These are phyloP conservation scores for Apus apus DNA, from an alignment of 2,113 vertebrate genomes.

Conservation along the genomic window DNA sequence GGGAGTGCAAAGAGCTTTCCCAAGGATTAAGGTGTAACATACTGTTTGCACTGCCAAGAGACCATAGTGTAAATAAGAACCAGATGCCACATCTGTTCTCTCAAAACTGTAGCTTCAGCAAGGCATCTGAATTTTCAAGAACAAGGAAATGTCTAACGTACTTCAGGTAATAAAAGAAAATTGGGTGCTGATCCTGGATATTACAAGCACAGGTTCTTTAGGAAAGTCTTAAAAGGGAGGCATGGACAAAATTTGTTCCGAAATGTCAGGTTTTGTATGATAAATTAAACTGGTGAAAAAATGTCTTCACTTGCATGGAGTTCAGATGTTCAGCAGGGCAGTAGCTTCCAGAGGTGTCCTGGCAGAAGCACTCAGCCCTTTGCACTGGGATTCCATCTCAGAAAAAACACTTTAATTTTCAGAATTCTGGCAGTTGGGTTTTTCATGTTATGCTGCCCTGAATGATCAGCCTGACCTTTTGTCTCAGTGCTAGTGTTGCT, in stretches of 20 bases:
- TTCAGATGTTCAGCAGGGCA: not conserved
- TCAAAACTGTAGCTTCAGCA: not conserved
- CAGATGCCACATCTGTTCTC: not conserved
- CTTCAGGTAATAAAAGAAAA: not conserved
- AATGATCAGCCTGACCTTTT: not conserved
- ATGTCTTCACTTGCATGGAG: not conserved
- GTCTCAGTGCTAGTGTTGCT: not conserved
- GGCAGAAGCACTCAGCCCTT: not conserved
- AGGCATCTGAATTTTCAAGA: not conserved
- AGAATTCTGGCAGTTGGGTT: not conserved
- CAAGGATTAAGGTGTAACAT: not conserved
- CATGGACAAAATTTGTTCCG: not conserved
- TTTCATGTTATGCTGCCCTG: not conserved
- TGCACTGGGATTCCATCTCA: not conserved
- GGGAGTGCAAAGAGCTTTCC: not conserved
- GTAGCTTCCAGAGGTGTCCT: not conserved
- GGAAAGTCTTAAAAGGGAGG: not conserved
- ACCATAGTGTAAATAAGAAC: not conserved
- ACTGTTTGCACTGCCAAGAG: not conserved
- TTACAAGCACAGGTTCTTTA: not conserved
- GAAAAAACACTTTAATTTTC: not conserved
- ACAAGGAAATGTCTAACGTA: not conserved
- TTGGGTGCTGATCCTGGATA: not conserved
- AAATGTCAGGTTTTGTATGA: not conserved
- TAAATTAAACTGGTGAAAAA: not conserved